phyloP scores from a whole-genome alignment of 92 coral and sea anemone species.

The Bergia puertoricense region DNA sequence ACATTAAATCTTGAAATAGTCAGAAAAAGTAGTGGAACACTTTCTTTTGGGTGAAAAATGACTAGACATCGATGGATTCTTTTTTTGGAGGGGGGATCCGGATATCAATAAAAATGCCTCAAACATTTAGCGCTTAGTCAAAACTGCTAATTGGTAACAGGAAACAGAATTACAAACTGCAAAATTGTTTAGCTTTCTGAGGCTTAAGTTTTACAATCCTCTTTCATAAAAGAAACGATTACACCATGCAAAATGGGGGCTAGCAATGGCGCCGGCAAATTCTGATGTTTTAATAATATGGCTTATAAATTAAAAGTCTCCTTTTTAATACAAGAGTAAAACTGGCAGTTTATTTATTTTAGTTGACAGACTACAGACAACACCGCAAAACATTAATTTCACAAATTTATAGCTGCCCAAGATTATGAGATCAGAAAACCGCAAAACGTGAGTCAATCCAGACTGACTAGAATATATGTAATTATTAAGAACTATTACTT shows the following conservation, averaged over 20 bases:
- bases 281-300: not conserved
- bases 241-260: not conserved
- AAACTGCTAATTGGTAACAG: not conserved
- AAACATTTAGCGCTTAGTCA: too few relatives aligned
- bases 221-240: conserved; percentile 16
- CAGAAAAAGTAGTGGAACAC: too few relatives aligned
- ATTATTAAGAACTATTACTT: not conserved
- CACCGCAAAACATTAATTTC: not conserved
- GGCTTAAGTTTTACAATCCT: not conserved
- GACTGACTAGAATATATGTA: not conserved
- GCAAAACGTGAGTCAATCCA: not conserved
- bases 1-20: too few relatives aligned
- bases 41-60: too few relatives aligned
- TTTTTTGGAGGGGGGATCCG: too few relatives aligned
- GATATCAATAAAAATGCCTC: too few relatives aligned
- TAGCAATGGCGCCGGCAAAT: conserved; percentile 19
- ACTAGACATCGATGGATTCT: too few relatives aligned
- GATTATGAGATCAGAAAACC: conserved; percentile 26
- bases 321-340: not conserved
- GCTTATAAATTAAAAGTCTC: conserved; percentile 3
- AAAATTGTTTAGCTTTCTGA: not conserved
- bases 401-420: conserved; percentile 4
- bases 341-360: conserved; percentile 18
- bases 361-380: conserved; percentile 1
- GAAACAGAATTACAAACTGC: not conserved